phyloP scores from a whole-genome alignment of 2,797 vertebrate species.

The Parotocinclus haroldoi region DNA sequence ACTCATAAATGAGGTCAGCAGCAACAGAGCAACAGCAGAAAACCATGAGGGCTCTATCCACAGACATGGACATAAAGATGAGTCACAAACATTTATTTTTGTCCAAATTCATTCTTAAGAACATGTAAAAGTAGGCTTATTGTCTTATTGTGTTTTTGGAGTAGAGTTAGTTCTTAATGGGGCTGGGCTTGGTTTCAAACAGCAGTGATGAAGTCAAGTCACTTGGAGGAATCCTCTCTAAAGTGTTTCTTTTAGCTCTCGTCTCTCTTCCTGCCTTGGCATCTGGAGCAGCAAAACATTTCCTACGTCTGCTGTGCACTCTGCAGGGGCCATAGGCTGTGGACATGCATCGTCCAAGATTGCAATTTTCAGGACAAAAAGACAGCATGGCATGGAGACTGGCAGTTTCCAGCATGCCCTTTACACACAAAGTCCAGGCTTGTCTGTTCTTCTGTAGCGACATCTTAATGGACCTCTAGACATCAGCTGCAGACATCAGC shows the following conservation, averaged over 20 bases:
- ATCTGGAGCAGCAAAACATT: conserved; percentile 73
- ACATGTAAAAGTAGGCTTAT: not conserved
- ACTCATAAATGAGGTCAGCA: conserved; percentile 39
- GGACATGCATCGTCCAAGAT: conserved; percentile 49
- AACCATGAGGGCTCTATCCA: not conserved
- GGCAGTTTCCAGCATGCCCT: conserved; percentile 11
- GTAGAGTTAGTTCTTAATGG: conserved; percentile 10
- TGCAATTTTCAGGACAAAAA: conserved; percentile 29
- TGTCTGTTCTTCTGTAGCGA: not conserved
- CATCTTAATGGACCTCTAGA: conserved; percentile 11
- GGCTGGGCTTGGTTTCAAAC: conserved; percentile 50
- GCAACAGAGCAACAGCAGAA: conserved; percentile 31
- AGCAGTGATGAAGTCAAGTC: conserved; percentile 64
- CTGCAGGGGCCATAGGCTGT: not conserved
- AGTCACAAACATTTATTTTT: conserved; percentile 49
- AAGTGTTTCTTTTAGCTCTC: conserved; percentile 45
- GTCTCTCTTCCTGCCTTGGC: conserved; percentile 29
- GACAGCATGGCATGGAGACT: not conserved
- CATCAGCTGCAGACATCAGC: conserved; percentile 65
- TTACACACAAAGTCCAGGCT: not conserved
- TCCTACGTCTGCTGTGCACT: conserved; percentile 59
- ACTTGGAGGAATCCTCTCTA: conserved; percentile 67
- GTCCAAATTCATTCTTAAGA: conserved; percentile 6
- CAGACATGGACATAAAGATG: conserved; percentile 12
- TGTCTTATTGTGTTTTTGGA: not conserved